These are phyloP conservation scores for Myotis pilosus DNA, from an alignment of 2,797 vertebrate genomes.

Conservation along the genomic window DNA sequence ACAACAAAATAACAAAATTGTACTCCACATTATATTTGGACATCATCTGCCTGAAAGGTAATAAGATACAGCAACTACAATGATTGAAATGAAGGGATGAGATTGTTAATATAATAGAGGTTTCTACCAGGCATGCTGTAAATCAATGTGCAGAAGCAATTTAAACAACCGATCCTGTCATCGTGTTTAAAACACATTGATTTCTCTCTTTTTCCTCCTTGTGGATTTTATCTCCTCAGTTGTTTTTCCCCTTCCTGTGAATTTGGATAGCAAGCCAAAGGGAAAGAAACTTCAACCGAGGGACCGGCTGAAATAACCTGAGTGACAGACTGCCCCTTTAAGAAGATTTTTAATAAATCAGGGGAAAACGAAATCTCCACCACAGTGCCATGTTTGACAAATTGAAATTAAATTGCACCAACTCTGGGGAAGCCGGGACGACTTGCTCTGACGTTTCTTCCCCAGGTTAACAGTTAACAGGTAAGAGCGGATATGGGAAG, in stretches of 20 bases:
- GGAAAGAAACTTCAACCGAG: conserved; percentile 68
- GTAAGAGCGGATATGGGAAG: conserved; percentile 3
- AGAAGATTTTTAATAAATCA: conserved; percentile 90
- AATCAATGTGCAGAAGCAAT: conserved; percentile 85
- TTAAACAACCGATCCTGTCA: conserved; percentile 81
- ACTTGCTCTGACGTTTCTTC: conserved; percentile 82
- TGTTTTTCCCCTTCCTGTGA: conserved; percentile 59
- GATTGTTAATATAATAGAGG: conserved; percentile 83
- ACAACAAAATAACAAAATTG: conserved; percentile 69
- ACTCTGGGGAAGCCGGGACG: conserved; percentile 83
- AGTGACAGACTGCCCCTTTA: conserved; percentile 86
- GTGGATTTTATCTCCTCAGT: conserved; percentile 62
- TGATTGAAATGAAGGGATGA: conserved; percentile 81
- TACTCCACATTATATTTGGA: conserved; percentile 74
- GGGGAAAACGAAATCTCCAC: conserved; percentile 83
- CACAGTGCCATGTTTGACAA: conserved; percentile 83
- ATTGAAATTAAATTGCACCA: conserved; percentile 87
- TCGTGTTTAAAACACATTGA: conserved; percentile 81
- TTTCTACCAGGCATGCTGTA: conserved; percentile 82
- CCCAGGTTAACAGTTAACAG: conserved; percentile 58
- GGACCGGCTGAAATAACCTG: conserved; percentile 73
- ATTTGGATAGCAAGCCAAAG: conserved; percentile 25
- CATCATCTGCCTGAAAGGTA: conserved; percentile 80
- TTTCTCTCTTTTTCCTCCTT: conserved; percentile 75
- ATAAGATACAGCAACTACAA: conserved; percentile 81